Conservation (phyloP, 2,113 vertebrate species). For the Ascaphus truei region DNA sequence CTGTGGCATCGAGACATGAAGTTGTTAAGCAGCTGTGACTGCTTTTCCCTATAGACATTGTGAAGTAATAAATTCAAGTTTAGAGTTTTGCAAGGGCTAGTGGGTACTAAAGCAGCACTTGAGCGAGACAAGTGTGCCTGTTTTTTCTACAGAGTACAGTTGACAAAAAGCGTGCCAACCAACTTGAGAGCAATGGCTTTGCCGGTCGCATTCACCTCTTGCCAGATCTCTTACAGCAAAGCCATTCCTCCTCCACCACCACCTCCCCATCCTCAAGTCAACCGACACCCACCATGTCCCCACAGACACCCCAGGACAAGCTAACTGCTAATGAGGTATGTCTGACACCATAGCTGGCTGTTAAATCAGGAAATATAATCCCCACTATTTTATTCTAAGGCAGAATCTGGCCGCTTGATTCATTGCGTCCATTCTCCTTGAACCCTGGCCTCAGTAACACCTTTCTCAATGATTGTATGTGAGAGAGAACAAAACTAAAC, state of each 20-base stretch:
- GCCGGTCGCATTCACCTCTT: conserved; percentile 95
- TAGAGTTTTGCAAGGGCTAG: conserved; percentile 46
- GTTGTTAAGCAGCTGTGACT: conserved; percentile 11
- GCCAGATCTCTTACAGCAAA: conserved; percentile 99
- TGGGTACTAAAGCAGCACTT: conserved; percentile 70
- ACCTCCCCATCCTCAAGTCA: conserved; percentile 91
- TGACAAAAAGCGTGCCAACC: conserved; percentile 91
- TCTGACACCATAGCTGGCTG: conserved; percentile 76
- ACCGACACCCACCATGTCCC: conserved; percentile 94
- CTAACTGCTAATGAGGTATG: conserved; percentile 94
- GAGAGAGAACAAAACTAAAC: conserved; percentile 6
- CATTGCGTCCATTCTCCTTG: conserved; percentile 51
- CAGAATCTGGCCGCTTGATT: conserved; percentile 23
- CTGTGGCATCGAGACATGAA: conserved; percentile 38
- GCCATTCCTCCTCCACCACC: conserved; percentile 93
- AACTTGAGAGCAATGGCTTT: conserved; percentile 95
- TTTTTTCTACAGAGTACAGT: conserved; percentile 98
- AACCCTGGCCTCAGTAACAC: conserved; percentile 59
- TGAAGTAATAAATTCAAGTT: conserved; percentile 22
- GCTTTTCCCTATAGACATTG: not conserved
- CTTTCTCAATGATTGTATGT: conserved; percentile 38
- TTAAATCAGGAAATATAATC: conserved; percentile 65
- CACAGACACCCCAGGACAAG: conserved; percentile 95
- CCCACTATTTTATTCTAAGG: not conserved
- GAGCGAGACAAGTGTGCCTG: conserved; percentile 92